Evolutionary conservation across 2,797 vertebrate genomes (phyloP), one percentile per base, ranked within the genome.

Genomic region (Eptatretus atami): DNA sequence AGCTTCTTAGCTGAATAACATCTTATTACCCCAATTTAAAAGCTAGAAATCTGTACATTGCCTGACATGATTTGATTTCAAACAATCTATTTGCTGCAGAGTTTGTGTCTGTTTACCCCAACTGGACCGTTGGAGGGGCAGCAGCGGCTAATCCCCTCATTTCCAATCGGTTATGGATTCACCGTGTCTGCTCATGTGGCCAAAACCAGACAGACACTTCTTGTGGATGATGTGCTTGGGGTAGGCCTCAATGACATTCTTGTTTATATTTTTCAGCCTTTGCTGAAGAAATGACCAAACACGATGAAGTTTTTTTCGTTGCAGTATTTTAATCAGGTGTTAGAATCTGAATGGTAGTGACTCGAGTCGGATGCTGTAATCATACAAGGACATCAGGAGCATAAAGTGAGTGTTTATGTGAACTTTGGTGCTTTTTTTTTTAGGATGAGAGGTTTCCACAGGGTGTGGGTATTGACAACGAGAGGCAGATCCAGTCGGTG

Each of bases 391-490:
- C 15, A 24, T 9, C 9, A 11, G 57, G 57, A 61, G n/a, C 57
- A 44, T 3, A 44, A 44, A 44, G 31, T 44, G 31, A 44, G 31
- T 44, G 15, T 61, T 61, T 61, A 12, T 65, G 31, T 63, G 13
- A 8, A 8, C 11, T 55, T 66, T 63, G 25, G 25, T 31, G 63
- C 63, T 53, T 13, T 65, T 53, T 63, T 68, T 71, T 73, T 63
- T 71, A 96, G 92, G 92, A 96, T 53, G 87, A 93, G 64, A 77
- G 90, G 64, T 96, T 98, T 74, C 90, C 87, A 65, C 80, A 81
- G 71, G 87, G 92, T 73, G 94, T 84, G 69, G 90, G 86, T 66
- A 79, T 88, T 76, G 82, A 88, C 73, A 87, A 83, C 72, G 86
- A 84, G 73, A 84, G 83, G 67, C 78, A 77, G 63, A 82, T 92